Percentiles rank a stretch among this genome's conserved stretches.
These are phyloP conservation scores for Pomacea canaliculata DNA, from an alignment of 2,888 invertebrate species.

Conservation along the genomic window DNA sequence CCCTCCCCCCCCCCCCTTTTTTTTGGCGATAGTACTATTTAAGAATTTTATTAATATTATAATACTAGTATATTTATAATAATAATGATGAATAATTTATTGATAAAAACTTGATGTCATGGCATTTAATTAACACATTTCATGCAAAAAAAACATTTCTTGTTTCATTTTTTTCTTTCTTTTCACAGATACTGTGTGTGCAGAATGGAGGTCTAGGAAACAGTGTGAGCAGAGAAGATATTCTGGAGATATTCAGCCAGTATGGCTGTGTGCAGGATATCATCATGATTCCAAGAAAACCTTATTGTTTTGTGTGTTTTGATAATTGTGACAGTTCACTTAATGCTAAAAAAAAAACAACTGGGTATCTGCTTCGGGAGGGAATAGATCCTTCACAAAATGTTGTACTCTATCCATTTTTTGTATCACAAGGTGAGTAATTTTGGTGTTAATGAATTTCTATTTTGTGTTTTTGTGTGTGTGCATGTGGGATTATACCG, in stretches of 20 bases:
- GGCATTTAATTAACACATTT: no score
- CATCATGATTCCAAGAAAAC: constrained; percentile 82
- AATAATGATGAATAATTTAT: no score
- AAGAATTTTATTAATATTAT: no score
- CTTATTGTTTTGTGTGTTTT: constrained; percentile 84
- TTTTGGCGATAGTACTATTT: no score
- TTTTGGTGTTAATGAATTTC: no score
- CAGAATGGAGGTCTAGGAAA: constrained; percentile 90
- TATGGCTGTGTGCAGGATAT: constrained; percentile 76
- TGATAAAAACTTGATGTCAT: no score
- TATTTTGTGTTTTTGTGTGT: no score
- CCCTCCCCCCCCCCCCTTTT: no score
- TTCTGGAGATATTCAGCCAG: constrained; percentile 74
- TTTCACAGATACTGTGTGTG: constrained; percentile 78
- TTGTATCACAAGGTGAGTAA: constrained; percentile 75
- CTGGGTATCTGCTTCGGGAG: constrained; percentile 64
- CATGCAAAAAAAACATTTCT: not conserved
- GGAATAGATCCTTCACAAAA: constrained; percentile 67
- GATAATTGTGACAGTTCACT: constrained; percentile 71
- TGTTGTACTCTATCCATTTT: constrained; percentile 76
- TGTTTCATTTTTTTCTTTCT: not conserved
- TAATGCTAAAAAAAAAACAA: constrained; percentile 40
- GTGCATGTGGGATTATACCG: no score
- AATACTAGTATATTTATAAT: not conserved
- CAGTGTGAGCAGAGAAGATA: constrained; percentile 78